Conservation (phyloP, 2,888 invertebrate genomes). For the Drosophila borealis region DNA sequence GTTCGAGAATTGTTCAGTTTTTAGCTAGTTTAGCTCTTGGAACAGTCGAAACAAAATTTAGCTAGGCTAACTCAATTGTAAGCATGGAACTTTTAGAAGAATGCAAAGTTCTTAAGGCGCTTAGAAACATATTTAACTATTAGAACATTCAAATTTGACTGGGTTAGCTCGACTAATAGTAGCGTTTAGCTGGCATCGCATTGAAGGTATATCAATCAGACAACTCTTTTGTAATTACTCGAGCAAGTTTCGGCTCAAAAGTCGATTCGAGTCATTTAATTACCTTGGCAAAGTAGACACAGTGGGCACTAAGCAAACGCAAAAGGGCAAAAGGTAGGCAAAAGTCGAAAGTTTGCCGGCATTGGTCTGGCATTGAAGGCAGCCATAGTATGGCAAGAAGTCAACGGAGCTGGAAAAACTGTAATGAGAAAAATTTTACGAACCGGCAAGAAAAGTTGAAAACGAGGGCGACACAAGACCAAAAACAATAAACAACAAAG, state of each 20-base stretch:
- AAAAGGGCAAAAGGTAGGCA: conserved; percentile 40
- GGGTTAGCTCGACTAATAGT: background rate
- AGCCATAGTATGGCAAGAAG: conserved; percentile 21
- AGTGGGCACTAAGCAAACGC: conserved; percentile 18
- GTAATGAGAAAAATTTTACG: conserved; percentile 73
- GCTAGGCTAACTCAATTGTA: background rate
- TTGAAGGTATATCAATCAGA: conserved; percentile 19
- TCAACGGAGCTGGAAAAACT: conserved; percentile 54
- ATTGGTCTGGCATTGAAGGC: conserved; percentile 37
- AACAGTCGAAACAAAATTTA: background rate
- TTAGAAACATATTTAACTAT: too few species aligned
- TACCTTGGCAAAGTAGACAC: conserved; percentile 38
- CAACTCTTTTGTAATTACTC: conserved; percentile 31
- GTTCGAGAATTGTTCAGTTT: too few species aligned
- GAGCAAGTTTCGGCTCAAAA: conserved; percentile 13
- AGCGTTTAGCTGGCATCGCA: background rate
- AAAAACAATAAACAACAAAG: conserved; percentile 59
- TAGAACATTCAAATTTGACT: background rate
- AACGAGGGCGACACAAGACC: conserved; percentile 45
- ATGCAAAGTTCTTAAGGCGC: too few species aligned
- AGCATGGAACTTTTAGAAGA: background rate
- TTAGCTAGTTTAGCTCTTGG: too few species aligned
- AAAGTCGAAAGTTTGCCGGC: conserved; percentile 57
- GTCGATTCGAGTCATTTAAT: conserved; percentile 56
- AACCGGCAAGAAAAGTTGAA: conserved; percentile 40